phyloP scores from a whole-genome alignment of 2,888 invertebrate genomes.

The Taenaris catops region DNA sequence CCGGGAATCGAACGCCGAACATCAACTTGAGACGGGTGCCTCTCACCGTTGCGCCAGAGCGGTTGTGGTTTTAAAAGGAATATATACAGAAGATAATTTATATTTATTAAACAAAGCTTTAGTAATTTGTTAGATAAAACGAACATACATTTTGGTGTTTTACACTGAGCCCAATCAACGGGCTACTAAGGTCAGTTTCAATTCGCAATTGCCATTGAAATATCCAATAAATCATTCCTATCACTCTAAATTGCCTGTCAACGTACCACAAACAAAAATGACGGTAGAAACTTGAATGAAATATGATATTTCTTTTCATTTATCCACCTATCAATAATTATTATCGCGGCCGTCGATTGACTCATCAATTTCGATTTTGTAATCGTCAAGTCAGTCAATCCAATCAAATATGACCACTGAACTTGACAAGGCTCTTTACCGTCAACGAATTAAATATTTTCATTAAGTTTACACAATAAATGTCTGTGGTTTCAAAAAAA shows the following conservation, averaged over 20 bases:
- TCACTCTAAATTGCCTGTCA: slow-evolving; percentile 54
- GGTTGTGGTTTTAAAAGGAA: too few species aligned
- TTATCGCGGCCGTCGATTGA: slow-evolving; percentile 41
- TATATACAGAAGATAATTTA: too few species aligned
- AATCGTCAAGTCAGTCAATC: slow-evolving; percentile 28
- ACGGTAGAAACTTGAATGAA: slow-evolving; percentile 44
- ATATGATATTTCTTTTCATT: slow-evolving; percentile 45
- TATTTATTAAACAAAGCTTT: too few species aligned
- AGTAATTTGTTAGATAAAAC: too few species aligned
- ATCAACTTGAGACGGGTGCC: too few species aligned
- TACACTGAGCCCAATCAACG: slow-evolving; percentile 7
- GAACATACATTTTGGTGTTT: slow-evolving; percentile 1
- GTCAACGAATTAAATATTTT: too few species aligned
- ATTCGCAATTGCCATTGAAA: slow-evolving; percentile 29
- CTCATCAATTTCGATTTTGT: slow-evolving; percentile 60
- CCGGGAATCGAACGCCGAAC: too few species aligned
- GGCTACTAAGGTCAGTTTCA: slow-evolving; percentile 14
- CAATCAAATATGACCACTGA: slow-evolving; percentile 10
- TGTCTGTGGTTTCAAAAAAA: too few species aligned
- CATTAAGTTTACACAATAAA: too few species aligned
- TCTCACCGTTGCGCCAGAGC: too few species aligned
- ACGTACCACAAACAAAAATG: slow-evolving; percentile 52
- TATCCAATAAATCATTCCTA: slow-evolving; percentile 45
- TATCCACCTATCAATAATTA: slow-evolving; percentile 43
- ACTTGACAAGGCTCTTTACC: slow-evolving; percentile 13